Evolutionary conservation across 2,888 invertebrate genomes (phyloP).

Genomic region (Platerodrilus igneus): DNA sequence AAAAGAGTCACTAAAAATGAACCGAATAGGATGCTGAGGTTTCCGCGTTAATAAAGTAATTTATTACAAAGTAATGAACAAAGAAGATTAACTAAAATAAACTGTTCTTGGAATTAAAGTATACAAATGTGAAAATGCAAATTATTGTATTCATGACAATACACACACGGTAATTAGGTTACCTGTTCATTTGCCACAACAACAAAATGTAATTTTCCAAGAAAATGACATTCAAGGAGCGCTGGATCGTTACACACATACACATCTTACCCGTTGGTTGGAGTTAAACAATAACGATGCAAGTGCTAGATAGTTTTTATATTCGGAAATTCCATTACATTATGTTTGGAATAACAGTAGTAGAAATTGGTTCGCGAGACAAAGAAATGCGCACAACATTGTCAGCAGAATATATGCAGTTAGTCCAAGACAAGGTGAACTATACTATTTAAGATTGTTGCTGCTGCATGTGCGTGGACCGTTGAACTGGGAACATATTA

Average conservation of each 20-base stretch:
- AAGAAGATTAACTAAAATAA: too few species aligned
- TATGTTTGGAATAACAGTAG: constrained; percentile 14
- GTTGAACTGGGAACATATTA: constrained; percentile 30
- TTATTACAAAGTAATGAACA: too few species aligned
- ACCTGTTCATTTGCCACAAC: constrained; percentile 37
- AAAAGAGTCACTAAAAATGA: too few species aligned
- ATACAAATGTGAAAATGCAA: too few species aligned
- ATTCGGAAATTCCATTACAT: constrained; percentile 30
- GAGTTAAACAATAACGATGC: constrained; percentile 25
- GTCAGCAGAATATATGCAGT: constrained; percentile 14
- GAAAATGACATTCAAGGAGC: constrained; percentile 17
- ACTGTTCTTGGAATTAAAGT: too few species aligned
- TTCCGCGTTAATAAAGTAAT: too few species aligned
- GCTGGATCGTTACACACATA: constrained; percentile 10
- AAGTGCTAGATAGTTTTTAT: constrained; percentile 19
- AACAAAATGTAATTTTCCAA: constrained; percentile 18
- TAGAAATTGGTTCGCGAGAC: neutral
- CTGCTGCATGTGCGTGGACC: constrained; percentile 28
- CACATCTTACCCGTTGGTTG: constrained; percentile 34
- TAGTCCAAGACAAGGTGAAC: constrained; percentile 17
- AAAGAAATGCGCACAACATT: constrained; percentile 6
- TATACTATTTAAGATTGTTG: constrained; percentile 28
- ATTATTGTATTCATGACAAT: too few species aligned
- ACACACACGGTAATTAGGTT: constrained; percentile 36
- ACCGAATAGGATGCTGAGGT: too few species aligned